phyloP scores from a whole-genome alignment of 64 coral and sea anemone species.

The Porites australiensis region DNA sequence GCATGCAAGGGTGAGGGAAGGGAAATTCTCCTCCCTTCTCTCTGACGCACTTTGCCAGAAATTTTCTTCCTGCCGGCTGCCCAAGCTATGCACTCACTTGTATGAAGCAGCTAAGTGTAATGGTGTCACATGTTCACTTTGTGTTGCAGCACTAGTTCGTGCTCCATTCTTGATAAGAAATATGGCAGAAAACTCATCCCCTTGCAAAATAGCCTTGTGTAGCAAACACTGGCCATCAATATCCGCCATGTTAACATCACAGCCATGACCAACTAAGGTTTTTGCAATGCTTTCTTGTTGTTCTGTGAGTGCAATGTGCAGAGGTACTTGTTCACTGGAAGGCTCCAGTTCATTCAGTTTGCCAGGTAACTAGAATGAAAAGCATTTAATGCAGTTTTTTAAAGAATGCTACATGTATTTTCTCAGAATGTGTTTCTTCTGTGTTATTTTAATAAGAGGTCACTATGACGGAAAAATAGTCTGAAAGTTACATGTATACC shows the following conservation, averaged over 20 bases:
- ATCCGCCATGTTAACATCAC: constrained; percentile 92
- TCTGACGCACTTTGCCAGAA: no score
- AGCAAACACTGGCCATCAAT: constrained; percentile 81
- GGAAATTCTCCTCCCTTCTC: no score
- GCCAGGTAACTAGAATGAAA: constrained; percentile 71
- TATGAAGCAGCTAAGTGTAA: constrained; percentile 95
- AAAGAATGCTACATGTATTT: no score
- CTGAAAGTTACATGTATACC: no score
- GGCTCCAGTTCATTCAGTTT: constrained; percentile 97
- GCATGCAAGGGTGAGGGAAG: no score
- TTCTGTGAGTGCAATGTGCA: constrained; percentile 89
- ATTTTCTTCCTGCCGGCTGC: no score
- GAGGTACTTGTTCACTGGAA: constrained; percentile 79
- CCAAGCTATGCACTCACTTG: constrained; percentile 41
- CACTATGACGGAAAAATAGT: no score
- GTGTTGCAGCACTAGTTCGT: constrained; percentile 80
- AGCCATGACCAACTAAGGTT: constrained; percentile 82
- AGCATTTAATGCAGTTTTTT: no score
- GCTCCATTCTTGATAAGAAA: constrained; percentile 97
- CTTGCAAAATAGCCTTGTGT: constrained; percentile 84
- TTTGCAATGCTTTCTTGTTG: constrained; percentile 94
- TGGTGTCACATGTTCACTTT: constrained; percentile 84
- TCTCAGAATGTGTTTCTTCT: no score
- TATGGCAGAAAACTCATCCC: constrained; percentile 90
- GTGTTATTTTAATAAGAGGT: no score